phyloP scores from a whole-genome alignment of 2,113 vertebrate species.

The Pteropus alecto region DNA sequence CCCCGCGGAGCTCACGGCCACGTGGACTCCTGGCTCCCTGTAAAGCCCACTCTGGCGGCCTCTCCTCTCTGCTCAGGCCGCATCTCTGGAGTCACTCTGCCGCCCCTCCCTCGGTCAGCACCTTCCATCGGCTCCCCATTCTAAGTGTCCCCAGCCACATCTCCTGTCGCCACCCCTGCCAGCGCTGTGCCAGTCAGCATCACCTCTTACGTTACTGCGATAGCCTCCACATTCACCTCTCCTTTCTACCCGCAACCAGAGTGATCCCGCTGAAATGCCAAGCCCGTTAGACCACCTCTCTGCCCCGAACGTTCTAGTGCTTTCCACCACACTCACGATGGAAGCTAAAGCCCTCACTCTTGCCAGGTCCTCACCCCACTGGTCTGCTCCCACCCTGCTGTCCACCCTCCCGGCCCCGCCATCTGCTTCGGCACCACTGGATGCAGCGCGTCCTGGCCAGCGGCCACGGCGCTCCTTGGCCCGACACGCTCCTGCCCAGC shows the following conservation, averaged over 20 bases:
- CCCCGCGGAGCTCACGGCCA: too few relatives aligned
- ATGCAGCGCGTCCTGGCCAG: too few relatives aligned
- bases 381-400: too few relatives aligned
- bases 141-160: too few relatives aligned
- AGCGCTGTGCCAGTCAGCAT: not conserved
- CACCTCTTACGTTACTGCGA: not conserved
- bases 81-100: not conserved
- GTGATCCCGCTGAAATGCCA: not conserved
- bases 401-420: not conserved
- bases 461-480: too few relatives aligned
- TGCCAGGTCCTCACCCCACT: fast-evolving
- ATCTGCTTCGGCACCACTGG: not conserved
- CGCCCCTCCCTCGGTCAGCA: not conserved
- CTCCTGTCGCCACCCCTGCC: too few relatives aligned
- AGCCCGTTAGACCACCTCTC: fast-evolving
- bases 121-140: fast-evolving
- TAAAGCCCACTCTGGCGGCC: not conserved
- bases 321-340: not conserved
- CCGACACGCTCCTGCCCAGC: too few relatives aligned
- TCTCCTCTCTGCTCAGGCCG: too few relatives aligned
- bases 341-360: not conserved
- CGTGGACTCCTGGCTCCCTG: not conserved
- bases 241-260: too few relatives aligned
- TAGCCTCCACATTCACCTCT: not conserved
- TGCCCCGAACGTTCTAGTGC: not conserved